A percentile compares a stretch with the other conserved stretches of the same genome.
These are phyloP conservation scores for Syngnathus floridae DNA, from an alignment of 2,113 vertebrate genomes.

Conservation along the genomic window DNA sequence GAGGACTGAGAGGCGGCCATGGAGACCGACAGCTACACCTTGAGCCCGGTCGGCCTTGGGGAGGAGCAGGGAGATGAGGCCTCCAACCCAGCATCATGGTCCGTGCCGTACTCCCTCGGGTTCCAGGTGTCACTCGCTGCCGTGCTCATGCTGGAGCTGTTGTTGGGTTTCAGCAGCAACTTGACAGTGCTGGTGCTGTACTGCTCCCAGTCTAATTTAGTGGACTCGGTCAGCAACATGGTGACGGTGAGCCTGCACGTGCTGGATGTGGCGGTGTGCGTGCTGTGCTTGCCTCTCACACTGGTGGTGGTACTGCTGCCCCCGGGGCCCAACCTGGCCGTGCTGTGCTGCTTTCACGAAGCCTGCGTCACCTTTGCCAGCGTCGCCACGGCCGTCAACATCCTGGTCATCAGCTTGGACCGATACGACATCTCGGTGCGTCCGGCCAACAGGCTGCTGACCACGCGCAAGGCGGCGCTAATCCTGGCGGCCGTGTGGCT, in stretches of 20 bases:
- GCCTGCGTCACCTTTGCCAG: constrained; percentile 76
- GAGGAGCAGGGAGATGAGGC: constrained; percentile 41
- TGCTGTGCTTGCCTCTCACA: constrained; percentile 73
- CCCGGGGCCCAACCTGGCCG: constrained; percentile 63
- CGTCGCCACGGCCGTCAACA: constrained; percentile 72
- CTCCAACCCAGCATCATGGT: constrained; percentile 51
- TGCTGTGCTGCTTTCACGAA: constrained; percentile 77
- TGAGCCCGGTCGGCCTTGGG: constrained; percentile 54
- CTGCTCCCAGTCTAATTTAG: constrained; percentile 72
- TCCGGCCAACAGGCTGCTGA: constrained; percentile 73
- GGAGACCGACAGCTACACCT: constrained; percentile 73
- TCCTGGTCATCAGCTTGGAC: constrained; percentile 75
- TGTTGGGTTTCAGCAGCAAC: constrained; percentile 76
- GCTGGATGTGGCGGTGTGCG: constrained; percentile 73
- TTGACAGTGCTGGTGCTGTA: constrained; percentile 74
- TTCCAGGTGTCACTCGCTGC: constrained; percentile 72
- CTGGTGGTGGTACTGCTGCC: constrained; percentile 70
- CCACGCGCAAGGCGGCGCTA: constrained; percentile 58
- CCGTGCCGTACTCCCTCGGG: constrained; percentile 63
- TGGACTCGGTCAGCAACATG: constrained; percentile 78
- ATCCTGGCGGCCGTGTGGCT: constrained; percentile 71
- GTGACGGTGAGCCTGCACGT: constrained; percentile 75
- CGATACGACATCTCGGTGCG: constrained; percentile 75
- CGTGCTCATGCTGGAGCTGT: constrained; percentile 74
- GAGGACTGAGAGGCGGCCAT: constrained; percentile 65